These are phyloP conservation scores for Pachyrhynchus sulphureomaculatus DNA, from an alignment of 1,140 invertebrate genomes.

Conservation along the genomic window DNA sequence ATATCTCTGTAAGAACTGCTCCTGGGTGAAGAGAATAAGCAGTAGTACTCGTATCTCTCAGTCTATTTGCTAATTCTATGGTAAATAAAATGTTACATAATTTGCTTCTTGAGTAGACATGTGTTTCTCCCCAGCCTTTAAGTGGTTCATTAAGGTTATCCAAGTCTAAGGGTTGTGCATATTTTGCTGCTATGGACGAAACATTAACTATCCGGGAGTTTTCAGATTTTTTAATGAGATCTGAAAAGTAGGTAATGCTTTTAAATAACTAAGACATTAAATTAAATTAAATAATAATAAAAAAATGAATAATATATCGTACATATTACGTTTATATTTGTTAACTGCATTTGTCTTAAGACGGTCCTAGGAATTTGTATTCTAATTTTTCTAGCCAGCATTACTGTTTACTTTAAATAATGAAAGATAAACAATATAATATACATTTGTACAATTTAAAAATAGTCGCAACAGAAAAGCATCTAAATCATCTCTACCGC, in stretches of 20 bases:
- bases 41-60: conserved; percentile 73
- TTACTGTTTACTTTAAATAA: no score
- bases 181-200: conserved; percentile 14
- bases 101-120: conserved; percentile 68
- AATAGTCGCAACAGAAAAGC: no score
- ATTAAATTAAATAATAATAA: no score
- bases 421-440: no score
- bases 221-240: conserved; percentile 45
- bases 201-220: conserved; percentile 31
- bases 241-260: conserved; percentile 12
- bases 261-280: no score
- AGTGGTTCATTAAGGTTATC: conserved; percentile 13
- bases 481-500: no score
- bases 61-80: conserved; percentile 70
- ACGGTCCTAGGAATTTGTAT: no score
- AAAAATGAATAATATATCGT: no score
- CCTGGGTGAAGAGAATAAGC: conserved; percentile 85
- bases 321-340: no score
- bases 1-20: conserved; percentile 10
- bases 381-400: no score
- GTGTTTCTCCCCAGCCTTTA: not conserved
- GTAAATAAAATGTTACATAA: conserved; percentile 82
- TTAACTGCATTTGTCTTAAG: no score
- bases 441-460: no score
- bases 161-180: not conserved